Evolutionary conservation across 2,888 invertebrate genomes (phyloP).

Genomic region (Taphrorychus bicolor): DNA sequence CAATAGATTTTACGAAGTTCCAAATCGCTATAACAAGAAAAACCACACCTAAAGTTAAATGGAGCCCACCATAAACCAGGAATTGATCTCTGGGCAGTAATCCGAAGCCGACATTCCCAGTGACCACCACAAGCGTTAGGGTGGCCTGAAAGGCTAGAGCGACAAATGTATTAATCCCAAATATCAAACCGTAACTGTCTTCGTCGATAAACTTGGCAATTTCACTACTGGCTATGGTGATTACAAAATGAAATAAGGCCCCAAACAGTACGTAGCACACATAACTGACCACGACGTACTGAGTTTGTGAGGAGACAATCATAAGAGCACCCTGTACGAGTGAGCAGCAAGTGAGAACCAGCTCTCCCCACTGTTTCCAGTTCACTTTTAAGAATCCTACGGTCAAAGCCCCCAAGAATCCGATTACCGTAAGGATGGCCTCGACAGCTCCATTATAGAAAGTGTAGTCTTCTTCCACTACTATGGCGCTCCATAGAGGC

Average conservation of each 20-base stretch:
- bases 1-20: background rate
- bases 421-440: slow-evolving; percentile 73
- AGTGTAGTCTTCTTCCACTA: slow-evolving; percentile 59
- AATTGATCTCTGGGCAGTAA: slow-evolving; percentile 69
- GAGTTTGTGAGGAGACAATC: slow-evolving; percentile 57
- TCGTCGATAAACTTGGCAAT: slow-evolving; percentile 82
- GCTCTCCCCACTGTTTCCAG: slow-evolving; percentile 60
- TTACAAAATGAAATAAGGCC: slow-evolving; percentile 79
- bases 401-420: slow-evolving; percentile 67
- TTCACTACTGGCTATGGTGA: slow-evolving; percentile 85
- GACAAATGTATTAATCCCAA: slow-evolving; percentile 87
- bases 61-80: slow-evolving; percentile 73
- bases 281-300: slow-evolving; percentile 70
- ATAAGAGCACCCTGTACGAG: slow-evolving; percentile 66
- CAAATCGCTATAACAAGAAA: slow-evolving; percentile 56
- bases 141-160: slow-evolving; percentile 81
- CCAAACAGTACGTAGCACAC: slow-evolving; percentile 77
- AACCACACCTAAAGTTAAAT: slow-evolving; percentile 66
- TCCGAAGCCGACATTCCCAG: slow-evolving; percentile 58
- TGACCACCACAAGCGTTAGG: slow-evolving; percentile 72
- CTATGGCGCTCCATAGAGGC: slow-evolving; percentile 80
- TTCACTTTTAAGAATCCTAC: slow-evolving; percentile 63
- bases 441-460: slow-evolving; percentile 76
- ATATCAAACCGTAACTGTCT: slow-evolving; percentile 88
- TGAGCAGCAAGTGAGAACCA: slow-evolving; percentile 61